A percentile compares a stretch with the other conserved stretches of the same genome.
Conservation (phyloP, 2,888 invertebrate genomes). For the Megaustenia siamemsis region DNA sequence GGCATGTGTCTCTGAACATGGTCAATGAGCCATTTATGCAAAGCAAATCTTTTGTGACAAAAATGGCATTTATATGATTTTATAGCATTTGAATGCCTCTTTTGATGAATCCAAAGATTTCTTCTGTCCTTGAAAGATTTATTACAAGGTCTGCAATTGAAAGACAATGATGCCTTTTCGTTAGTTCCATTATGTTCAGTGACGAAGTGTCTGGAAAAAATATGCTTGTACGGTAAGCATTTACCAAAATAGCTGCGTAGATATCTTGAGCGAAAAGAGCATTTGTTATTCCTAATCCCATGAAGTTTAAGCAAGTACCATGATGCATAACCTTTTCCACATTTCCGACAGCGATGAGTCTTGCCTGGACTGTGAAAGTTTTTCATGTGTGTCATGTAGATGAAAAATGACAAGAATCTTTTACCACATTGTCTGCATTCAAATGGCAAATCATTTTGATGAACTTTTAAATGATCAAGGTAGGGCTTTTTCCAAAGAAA, state of each 20-base stretch:
- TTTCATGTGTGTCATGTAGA: background rate
- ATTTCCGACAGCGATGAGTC: background rate
- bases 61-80: conserved; percentile 31
- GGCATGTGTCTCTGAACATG: conserved; percentile 28
- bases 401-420: conserved; percentile 1
- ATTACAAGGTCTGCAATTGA: conserved; percentile 12
- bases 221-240: background rate
- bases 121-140: conserved; percentile 30
- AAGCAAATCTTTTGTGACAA: conserved; percentile 15
- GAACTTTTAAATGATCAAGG: conserved; percentile 16
- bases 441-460: conserved; percentile 15
- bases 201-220: background rate
- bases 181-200: background rate
- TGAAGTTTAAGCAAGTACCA: background rate
- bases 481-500: conserved; percentile 22
- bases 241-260: background rate
- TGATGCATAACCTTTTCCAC: background rate
- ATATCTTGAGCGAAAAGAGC: background rate
- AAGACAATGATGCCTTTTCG: background rate
- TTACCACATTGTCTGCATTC: background rate
- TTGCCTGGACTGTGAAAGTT: background rate
- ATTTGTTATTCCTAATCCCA: background rate
- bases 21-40: conserved; percentile 27
- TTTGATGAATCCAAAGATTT: conserved; percentile 35
- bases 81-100: conserved; percentile 24